These are phyloP conservation scores for Plumapathes pennacea DNA, from an alignment of 92 coral and sea anemone genomes.

Conservation along the genomic window DNA sequence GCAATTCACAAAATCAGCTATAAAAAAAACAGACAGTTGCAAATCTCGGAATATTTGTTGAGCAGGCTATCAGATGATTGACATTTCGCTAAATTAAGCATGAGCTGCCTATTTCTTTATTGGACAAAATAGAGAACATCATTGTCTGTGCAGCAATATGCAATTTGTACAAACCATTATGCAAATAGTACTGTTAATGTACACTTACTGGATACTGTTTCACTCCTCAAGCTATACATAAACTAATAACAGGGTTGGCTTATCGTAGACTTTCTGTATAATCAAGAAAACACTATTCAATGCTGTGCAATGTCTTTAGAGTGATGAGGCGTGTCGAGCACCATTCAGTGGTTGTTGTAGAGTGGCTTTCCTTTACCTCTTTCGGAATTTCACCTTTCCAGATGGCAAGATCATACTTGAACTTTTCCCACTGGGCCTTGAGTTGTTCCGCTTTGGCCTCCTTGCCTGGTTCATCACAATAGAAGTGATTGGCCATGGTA, in stretches of 20 bases:
- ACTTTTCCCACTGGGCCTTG: slow-evolving; percentile 47
- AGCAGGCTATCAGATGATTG: slow-evolving; percentile 66
- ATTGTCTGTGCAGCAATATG: slow-evolving; percentile 66
- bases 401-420: slow-evolving; percentile 42
- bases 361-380: slow-evolving; percentile 48
- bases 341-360: slow-evolving; percentile 35
- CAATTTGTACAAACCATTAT: slow-evolving; percentile 56
- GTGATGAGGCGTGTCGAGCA: slow-evolving; percentile 41
- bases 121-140: slow-evolving; percentile 45
- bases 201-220: too few relatives aligned
- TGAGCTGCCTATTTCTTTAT: slow-evolving; percentile 59
- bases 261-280: too few relatives aligned
- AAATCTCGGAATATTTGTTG: slow-evolving; percentile 59
- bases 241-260: too few relatives aligned
- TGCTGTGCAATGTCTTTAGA: slow-evolving; percentile 35
- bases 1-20: slow-evolving; percentile 53
- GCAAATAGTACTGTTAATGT: slow-evolving; percentile 37
- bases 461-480: slow-evolving; percentile 32
- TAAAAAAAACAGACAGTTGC: slow-evolving; percentile 43
- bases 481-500: slow-evolving; percentile 45
- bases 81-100: slow-evolving; percentile 60
- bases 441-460: slow-evolving; percentile 29
- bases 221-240: too few relatives aligned
- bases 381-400: slow-evolving; percentile 52
- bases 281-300: too few relatives aligned